Base-by-base conservation (phyloP, 2,113 vertebrate species). In the Larimichthys polyactis region DNA sequence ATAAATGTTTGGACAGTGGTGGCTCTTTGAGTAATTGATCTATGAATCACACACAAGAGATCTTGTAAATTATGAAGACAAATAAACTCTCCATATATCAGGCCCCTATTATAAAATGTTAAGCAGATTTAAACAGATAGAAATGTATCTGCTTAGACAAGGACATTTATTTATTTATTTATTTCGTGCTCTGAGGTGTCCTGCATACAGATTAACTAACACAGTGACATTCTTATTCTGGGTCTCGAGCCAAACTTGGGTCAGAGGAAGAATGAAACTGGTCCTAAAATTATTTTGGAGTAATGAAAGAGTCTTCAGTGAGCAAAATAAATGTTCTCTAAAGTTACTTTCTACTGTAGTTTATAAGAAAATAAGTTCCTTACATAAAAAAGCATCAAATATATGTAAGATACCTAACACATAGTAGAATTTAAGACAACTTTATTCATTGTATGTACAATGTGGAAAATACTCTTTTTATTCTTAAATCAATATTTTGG, bases 11-110 rank as follows among this genome's bases (percentile, higher is more conserved):
- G 80, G 83, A 91, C 88, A 92, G 82, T 87, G 70, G 85, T 87
- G 89, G 83, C 74, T 88, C 89, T 89, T 80, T 92, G 85, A 91
- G 81, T 92, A 93, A 94, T 92, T 93, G 91, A 92, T 91, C 89
- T 83, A 92, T 90, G 90, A 93, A 91, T 89, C 89, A 92, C 82
- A 83, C 88, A 91, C 89, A 92, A 92, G 89, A 92, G 87, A 90
- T 89, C 70, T 77, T 82, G 86, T 90, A 85, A 92, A 91, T 92
- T 91, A 93, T 89, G 74, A 91, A 91, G 89, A 90, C 87, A 91
- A 93, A 94, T 93, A 91, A 90, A 91, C 78, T 75, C 81, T 74
- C 83, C 87, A 91, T 90, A 86, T 85, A 91, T 93, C 88, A 91
- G 86, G 32, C 64, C 65, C 55, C 79, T 81, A 90, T 90, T 91